Evolutionary conservation across 1,140 invertebrate genomes (phyloP).

Genomic region (Drosophila sulfurigaster): DNA sequence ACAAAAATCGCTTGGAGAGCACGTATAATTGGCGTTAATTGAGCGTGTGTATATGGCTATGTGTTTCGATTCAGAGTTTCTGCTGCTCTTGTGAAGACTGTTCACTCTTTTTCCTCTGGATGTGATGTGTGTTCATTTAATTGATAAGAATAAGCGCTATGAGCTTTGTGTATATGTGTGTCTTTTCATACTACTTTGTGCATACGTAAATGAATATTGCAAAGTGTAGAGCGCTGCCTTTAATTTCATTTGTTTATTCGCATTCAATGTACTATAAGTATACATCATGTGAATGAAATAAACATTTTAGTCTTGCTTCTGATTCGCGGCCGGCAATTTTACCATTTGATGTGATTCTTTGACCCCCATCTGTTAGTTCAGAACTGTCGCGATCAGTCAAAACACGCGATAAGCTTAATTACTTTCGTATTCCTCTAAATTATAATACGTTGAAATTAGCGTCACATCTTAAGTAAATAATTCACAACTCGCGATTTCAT

Average conservation of each 20-base stretch:
- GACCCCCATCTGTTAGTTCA: conserved; percentile 27
- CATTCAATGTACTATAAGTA: conserved; percentile 1
- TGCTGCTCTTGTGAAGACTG: conserved; percentile 37
- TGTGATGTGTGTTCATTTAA: conserved; percentile 54
- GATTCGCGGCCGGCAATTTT: conserved; percentile 5
- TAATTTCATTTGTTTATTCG: conserved; percentile 19
- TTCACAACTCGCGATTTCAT: background rate
- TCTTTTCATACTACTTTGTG: background rate
- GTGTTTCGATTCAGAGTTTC: conserved; percentile 19
- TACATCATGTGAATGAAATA: conserved; percentile 31
- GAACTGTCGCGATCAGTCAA: background rate
- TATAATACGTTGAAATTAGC: background rate
- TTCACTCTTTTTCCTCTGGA: conserved; percentile 23
- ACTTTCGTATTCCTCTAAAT: conserved; percentile 9
- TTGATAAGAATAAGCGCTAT: conserved; percentile 65
- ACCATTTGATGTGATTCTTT: conserved; percentile 29
- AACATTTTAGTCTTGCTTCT: background rate
- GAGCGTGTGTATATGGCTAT: conserved; percentile 49
- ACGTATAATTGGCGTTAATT: conserved; percentile 77
- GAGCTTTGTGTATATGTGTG: conserved; percentile 19
- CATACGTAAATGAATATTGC: background rate
- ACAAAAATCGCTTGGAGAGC: conserved; percentile 60
- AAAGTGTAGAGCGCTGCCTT: conserved; percentile 14
- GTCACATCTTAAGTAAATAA: conserved; percentile 2
- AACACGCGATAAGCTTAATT: conserved; percentile 23